Evolutionary conservation across 2,888 invertebrate genomes (phyloP).

Genomic region (Drosophila maculinotata): DNA sequence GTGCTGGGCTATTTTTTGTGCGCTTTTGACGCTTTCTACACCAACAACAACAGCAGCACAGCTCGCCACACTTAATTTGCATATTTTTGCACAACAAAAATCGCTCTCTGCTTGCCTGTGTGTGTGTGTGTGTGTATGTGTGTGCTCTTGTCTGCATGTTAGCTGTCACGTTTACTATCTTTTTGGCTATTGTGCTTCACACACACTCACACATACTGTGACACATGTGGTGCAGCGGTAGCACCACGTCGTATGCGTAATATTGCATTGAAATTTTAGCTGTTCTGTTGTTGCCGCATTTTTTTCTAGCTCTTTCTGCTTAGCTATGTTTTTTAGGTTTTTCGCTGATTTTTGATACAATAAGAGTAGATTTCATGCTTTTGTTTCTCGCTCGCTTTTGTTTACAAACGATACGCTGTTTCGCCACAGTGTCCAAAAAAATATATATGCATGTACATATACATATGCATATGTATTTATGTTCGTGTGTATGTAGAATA

Average conservation of each 20-base stretch:
- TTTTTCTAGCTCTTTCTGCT: constrained; percentile 46
- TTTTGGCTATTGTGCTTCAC: constrained; percentile 55
- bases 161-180: constrained; percentile 73
- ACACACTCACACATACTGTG: constrained; percentile 33
- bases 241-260: constrained; percentile 76
- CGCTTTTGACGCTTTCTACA: constrained; percentile 72
- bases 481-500: constrained; percentile 37
- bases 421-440: constrained; percentile 41
- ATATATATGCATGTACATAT: neutral
- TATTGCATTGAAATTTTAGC: constrained; percentile 61
- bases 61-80: constrained; percentile 76
- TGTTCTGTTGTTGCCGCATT: constrained; percentile 22
- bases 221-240: constrained; percentile 29
- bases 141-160: constrained; percentile 59
- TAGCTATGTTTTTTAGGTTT: constrained; percentile 33
- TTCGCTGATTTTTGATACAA: constrained; percentile 47
- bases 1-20: constrained; percentile 38
- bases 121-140: constrained; percentile 22
- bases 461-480: constrained; percentile 1
- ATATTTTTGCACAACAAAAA: constrained; percentile 72
- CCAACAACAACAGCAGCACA: constrained; percentile 54
- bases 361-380: constrained; percentile 38
- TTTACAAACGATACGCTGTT: constrained; percentile 55
- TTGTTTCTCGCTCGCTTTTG: constrained; percentile 56
- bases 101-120: constrained; percentile 26